Conservation (phyloP, 2,888 invertebrate species). For the Serripes groenlandicus region DNA sequence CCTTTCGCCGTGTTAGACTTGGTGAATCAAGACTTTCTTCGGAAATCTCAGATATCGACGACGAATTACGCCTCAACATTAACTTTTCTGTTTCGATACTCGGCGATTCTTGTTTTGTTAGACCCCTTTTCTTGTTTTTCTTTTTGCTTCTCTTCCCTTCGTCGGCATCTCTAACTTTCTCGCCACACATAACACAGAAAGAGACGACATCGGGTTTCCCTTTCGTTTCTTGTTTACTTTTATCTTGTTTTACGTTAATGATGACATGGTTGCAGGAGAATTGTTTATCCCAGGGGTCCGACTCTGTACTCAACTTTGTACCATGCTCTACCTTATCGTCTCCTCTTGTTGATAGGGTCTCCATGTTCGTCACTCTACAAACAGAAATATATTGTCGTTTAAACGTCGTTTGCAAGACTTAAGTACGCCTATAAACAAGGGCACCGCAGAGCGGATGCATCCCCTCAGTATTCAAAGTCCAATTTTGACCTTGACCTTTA, state of each 20-base stretch:
- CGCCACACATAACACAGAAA: slow-evolving; percentile 65
- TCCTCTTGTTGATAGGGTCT: not conserved
- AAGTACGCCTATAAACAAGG: no score
- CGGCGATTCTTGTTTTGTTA: not conserved
- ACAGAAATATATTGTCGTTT: no score
- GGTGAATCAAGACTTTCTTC: not conserved
- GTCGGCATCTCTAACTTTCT: slow-evolving; percentile 29
- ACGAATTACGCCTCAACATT: not conserved
- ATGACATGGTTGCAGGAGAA: slow-evolving; percentile 62
- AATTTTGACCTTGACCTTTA: no score
- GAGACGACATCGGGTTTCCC: slow-evolving; percentile 9
- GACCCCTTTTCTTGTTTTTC: not conserved
- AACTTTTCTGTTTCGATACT: not conserved
- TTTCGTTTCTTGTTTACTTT: slow-evolving; percentile 26
- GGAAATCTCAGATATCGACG: not conserved
- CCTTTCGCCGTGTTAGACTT: not conserved
- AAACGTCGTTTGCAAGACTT: no score
- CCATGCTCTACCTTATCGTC: not conserved
- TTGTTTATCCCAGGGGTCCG: slow-evolving; percentile 49
- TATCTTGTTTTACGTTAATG: slow-evolving; percentile 43
- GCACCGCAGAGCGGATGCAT: no score
- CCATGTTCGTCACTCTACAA: no score
- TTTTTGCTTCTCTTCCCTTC: not conserved
- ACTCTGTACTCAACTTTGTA: not conserved
- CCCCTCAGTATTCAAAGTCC: no score